phyloP scores from a whole-genome alignment of 1,140 invertebrate genomes.

The Mamestra configurata region DNA sequence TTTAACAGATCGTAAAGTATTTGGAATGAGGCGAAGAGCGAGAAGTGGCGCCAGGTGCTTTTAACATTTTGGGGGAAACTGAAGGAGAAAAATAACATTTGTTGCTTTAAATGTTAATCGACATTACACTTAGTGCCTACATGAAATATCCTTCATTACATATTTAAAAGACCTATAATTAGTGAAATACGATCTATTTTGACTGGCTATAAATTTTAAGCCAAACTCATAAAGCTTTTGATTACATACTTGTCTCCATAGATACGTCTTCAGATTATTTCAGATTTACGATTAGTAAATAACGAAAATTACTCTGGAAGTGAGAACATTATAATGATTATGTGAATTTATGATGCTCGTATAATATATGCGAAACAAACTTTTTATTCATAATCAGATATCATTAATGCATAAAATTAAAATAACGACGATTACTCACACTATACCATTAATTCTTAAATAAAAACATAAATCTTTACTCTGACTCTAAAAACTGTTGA shows the following conservation, averaged over 20 bases:
- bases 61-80: slow-evolving; percentile 53
- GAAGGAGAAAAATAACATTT: neutral
- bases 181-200: neutral
- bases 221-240: slow-evolving; percentile 2
- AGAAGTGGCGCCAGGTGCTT: slow-evolving; percentile 78
- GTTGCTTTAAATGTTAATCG: neutral
- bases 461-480: slow-evolving; percentile 87
- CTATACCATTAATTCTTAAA: slow-evolving; percentile 86
- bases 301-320: slow-evolving; percentile 49
- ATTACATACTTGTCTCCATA: slow-evolving; percentile 29
- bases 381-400: slow-evolving; percentile 77
- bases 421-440: slow-evolving; percentile 85
- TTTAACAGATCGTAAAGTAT: slow-evolving; percentile 89
- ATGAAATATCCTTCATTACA: neutral
- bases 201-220: neutral
- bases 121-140: no score
- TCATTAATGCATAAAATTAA: slow-evolving; percentile 81
- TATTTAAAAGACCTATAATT: neutral
- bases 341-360: slow-evolving; percentile 49
- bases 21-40: slow-evolving; percentile 63
- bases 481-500: slow-evolving; percentile 81
- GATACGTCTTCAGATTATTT: slow-evolving; percentile 30
- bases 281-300: slow-evolving; percentile 45
- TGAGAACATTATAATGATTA: slow-evolving; percentile 52
- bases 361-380: slow-evolving; percentile 62